Base-by-base conservation (phyloP, 2,888 invertebrate species). In the Ectemnius lituratus region DNA sequence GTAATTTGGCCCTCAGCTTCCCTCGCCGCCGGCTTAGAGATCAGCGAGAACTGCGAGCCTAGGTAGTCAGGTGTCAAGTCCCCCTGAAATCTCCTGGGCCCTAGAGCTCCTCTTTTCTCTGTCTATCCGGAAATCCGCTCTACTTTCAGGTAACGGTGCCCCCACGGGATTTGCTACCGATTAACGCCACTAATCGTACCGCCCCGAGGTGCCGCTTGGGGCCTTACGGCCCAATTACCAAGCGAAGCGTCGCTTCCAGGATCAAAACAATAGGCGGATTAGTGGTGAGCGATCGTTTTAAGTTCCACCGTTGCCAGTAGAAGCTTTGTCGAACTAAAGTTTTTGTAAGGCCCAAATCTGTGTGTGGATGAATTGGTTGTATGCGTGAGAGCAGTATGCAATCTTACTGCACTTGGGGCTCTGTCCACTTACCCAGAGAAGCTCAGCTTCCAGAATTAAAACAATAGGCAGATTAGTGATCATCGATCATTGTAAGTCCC, bases 61-160 rank as follows among this genome's bases (percentile, higher is more conserved):
- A 73, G 71, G 67, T 78, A 73, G 76, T 78, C 71, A 80, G 78
- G 67, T 75, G 70, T 52, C 70, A 76, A 61, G 52, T 63, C 16
- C 67, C 46, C 11, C 37, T 37, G 37, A 69, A 76, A 82, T 77
- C 71, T 79, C 67, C 52, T 23, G 60, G 59, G 52, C 61, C 62
- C 37, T 37, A 37, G 11, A 11, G 37, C 37, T 65, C 66, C 74
- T 78, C 66, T 73, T 23, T 23, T 23, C 23, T 23, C 23, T 23
- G 23, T 23, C 70, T 58, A 63, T 58, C 68, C 16, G 61, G 66
- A 82, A 82, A 82, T 81, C 83, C 85, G 84, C 84, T 84, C 84
- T 77, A 85, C 78, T 86, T 87, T 86, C 71, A 73, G 73, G 82
- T 80, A 86, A 86, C 80, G 80, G 73, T n/a, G 23, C n/a, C 60